phyloP scores from a whole-genome alignment of 2,888 invertebrate species.

The Tipula helvola region DNA sequence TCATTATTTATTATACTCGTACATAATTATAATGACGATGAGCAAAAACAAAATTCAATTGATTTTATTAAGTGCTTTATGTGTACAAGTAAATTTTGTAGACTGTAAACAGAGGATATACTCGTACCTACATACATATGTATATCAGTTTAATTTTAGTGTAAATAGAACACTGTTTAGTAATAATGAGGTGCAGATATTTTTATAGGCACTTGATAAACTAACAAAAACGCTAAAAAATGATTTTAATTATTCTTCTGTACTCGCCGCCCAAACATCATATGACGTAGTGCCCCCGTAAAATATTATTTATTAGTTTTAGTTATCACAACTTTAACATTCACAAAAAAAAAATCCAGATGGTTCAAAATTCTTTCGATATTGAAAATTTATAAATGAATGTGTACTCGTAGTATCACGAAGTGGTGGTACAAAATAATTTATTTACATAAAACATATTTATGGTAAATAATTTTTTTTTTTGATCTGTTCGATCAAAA shows the following conservation, averaged over 20 bases:
- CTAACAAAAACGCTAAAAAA: neutral
- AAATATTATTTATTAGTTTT: neutral
- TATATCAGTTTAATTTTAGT: too few species aligned
- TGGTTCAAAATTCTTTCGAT: neutral
- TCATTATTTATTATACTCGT: neutral
- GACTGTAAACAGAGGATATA: neutral
- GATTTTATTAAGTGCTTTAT: neutral
- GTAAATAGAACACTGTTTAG: neutral
- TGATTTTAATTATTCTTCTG: neutral
- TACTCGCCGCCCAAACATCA: neutral
- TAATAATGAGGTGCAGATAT: neutral
- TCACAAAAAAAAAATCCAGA: neutral
- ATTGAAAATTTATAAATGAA: neutral
- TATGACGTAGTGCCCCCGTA: neutral
- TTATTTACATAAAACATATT: neutral
- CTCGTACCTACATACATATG: too few species aligned
- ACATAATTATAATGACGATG: neutral
- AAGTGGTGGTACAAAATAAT: neutral
- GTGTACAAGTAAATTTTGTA: neutral
- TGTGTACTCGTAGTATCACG: neutral
- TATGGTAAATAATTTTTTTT: neutral
- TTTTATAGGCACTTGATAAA: neutral
- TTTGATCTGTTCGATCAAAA: neutral
- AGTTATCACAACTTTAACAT: neutral
- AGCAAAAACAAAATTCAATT: neutral